Conservation (phyloP, 64 coral and sea anemone genomes). For the Cladopsammia gracilis region DNA sequence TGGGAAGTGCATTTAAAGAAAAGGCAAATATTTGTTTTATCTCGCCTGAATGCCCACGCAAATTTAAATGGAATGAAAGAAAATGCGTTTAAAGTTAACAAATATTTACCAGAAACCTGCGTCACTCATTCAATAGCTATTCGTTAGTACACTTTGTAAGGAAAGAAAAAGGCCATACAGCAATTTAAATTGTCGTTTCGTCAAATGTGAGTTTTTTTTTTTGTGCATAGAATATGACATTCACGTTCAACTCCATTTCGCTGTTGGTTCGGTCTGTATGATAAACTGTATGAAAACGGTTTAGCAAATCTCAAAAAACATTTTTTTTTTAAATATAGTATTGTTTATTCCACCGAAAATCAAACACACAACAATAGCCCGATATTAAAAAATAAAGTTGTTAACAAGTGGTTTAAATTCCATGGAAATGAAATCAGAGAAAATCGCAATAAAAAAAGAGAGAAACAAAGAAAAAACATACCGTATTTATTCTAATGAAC, state of each 20-base stretch:
- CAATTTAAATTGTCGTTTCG: too few relatives aligned
- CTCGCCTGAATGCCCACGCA: conserved; percentile 30
- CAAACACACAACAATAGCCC: too few relatives aligned
- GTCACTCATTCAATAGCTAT: conserved; percentile 1
- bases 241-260: too few relatives aligned
- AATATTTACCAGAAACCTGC: neutral
- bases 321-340: neutral
- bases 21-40: neutral
- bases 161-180: neutral
- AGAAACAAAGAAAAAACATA: too few relatives aligned
- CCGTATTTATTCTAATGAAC: too few relatives aligned
- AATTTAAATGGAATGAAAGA: neutral
- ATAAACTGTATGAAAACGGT: too few relatives aligned
- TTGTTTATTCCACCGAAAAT: neutral
- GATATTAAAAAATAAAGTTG: too few relatives aligned
- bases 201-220: neutral
- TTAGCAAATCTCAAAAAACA: too few relatives aligned
- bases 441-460: too few relatives aligned
- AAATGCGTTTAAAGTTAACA: conserved; percentile 4
- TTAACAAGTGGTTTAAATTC: too few relatives aligned
- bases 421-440: too few relatives aligned
- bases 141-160: neutral
- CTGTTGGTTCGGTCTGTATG: too few relatives aligned
- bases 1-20: neutral
- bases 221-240: conserved; percentile 5